phyloP scores from a whole-genome alignment of 1,140 invertebrate species.

The Propsilocerus akamusi region DNA sequence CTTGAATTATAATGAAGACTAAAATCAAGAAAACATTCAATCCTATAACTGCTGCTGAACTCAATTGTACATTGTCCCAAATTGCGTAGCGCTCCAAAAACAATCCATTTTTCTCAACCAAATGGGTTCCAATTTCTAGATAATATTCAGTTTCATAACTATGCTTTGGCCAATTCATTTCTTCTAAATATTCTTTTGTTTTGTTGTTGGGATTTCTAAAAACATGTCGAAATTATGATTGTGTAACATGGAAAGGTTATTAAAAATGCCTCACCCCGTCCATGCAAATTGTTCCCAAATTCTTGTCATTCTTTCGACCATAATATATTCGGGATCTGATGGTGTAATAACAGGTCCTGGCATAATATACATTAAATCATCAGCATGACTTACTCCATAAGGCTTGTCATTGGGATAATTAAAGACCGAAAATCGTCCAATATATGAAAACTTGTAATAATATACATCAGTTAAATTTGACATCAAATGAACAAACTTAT shows the following conservation, averaged over 20 bases:
- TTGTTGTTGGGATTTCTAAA: conserved; percentile 14
- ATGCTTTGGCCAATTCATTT: conserved; percentile 32
- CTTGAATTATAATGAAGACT: too few relatives aligned
- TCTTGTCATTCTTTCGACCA: conserved; percentile 27
- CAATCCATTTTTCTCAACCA: conserved; percentile 27
- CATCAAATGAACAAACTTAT: conserved; percentile 28
- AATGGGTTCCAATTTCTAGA: conserved; percentile 29
- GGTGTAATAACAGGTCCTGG: conserved; percentile 28
- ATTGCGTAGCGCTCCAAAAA: conserved; percentile 30
- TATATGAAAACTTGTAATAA: conserved; percentile 33
- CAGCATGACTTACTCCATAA: conserved; percentile 32
- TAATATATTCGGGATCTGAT: conserved; percentile 27
- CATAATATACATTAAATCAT: conserved; percentile 42
- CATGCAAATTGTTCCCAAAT: conserved; percentile 28
- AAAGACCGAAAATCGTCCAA: conserved; percentile 30
- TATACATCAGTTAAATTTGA: conserved; percentile 28
- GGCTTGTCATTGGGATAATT: conserved; percentile 26
- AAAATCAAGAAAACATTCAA: too few relatives aligned
- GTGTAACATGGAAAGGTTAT: too few relatives aligned
- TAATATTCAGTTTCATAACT: conserved; percentile 27
- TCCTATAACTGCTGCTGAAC: too few relatives aligned
- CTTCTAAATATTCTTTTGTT: conserved; percentile 13
- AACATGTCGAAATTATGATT: too few relatives aligned
- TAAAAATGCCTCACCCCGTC: too few relatives aligned
- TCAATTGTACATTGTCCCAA: too few relatives aligned